These are phyloP conservation scores for Coluber constrictor DNA, from an alignment of 2,797 vertebrate species.

Conservation along the genomic window DNA sequence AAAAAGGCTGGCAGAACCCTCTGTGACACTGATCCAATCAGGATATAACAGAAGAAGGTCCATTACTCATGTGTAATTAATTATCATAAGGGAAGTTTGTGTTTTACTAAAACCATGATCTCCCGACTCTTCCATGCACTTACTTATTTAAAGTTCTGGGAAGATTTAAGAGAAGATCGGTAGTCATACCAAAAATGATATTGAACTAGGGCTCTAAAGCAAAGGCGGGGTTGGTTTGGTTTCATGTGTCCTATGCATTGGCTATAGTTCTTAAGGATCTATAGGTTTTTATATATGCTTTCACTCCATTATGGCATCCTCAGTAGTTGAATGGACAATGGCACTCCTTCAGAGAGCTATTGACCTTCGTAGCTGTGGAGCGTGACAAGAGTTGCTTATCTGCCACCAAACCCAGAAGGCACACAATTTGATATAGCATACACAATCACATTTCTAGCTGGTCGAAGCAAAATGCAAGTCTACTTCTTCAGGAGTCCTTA, in stretches of 20 bases:
- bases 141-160: not conserved
- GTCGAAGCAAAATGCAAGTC: not conserved
- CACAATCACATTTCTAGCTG: not conserved
- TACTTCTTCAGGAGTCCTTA: not conserved
- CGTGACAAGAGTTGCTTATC: not conserved
- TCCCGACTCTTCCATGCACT: not conserved
- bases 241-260: not conserved
- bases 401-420: not conserved
- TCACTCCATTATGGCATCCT: not conserved
- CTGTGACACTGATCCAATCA: not conserved
- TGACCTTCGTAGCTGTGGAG: not conserved
- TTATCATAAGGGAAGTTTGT: not conserved
- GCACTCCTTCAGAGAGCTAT: not conserved
- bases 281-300: not conserved
- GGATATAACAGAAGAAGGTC: not conserved
- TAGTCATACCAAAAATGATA: not conserved
- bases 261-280: not conserved
- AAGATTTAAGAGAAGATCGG: not conserved
- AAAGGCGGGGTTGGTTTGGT: not conserved
- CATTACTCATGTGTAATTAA: not conserved
- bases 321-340: not conserved
- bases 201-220: not conserved
- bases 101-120: not conserved
- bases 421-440: not conserved
- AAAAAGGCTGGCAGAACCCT: not conserved